Conservation (phyloP, 2,888 invertebrate species). For the Melanchra persicariae region DNA sequence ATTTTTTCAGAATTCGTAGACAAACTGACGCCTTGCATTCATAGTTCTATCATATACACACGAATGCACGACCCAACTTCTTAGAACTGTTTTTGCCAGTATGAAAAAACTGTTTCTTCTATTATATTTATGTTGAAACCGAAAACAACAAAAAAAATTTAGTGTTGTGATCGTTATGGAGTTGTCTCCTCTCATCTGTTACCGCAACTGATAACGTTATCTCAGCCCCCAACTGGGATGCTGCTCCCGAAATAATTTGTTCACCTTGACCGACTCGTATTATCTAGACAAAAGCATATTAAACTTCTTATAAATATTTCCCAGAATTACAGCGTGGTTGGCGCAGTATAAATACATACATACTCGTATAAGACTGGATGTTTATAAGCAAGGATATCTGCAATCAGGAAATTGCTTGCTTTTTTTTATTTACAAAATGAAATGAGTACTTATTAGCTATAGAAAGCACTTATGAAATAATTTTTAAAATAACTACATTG, state of each 20-base stretch:
- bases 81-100: slow-evolving; percentile 14
- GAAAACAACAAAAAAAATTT: slow-evolving; percentile 5
- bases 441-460: too few species aligned
- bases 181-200: slow-evolving; percentile 13
- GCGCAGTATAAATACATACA: too few species aligned
- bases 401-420: too few species aligned
- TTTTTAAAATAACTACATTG: too few species aligned
- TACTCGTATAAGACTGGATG: too few species aligned
- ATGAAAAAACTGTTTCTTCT: not conserved
- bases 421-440: too few species aligned
- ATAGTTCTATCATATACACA: slow-evolving; percentile 22
- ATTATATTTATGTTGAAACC: not conserved
- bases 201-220: slow-evolving; percentile 14
- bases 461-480: too few species aligned
- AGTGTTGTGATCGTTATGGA: not conserved
- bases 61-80: slow-evolving; percentile 9
- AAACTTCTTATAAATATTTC: not conserved
- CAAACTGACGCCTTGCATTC: slow-evolving; percentile 35
- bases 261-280: slow-evolving; percentile 25
- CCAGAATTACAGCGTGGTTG: not conserved
- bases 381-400: too few species aligned
- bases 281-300: not conserved
- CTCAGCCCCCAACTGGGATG: slow-evolving; percentile 5
- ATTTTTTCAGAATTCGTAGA: slow-evolving; percentile 29
- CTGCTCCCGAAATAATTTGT: slow-evolving; percentile 26